Evolutionary conservation across 2,888 invertebrate genomes (phyloP), one percentile per base, ranked within the genome.

Genomic region (Nyleta sp.): DNA sequence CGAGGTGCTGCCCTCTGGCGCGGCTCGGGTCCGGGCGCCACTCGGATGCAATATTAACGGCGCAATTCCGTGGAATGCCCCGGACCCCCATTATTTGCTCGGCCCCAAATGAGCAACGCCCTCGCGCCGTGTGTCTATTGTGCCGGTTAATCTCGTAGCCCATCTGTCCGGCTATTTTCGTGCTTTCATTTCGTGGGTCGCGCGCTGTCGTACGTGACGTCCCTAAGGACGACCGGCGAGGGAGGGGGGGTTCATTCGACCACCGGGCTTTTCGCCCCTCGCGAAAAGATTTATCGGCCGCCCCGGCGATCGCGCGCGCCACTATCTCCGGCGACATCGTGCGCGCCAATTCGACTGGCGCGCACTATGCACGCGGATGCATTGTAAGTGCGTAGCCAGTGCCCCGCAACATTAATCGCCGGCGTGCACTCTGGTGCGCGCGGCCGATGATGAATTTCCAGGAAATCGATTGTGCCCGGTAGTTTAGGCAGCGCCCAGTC

Each of bases 81-180:
- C 18, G 31, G 55, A 28, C 44, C 62, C 60, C 62, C 68, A 68
- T 68, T 74, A 68, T 68, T 68, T 52, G 72, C 64, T 55, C 59
- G 50, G 73, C 73, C 80, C 81, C 75, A 88, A 89, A 89, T 87
- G 89, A 88, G 86, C 88, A 88, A 88, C 88, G 87, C 87, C 88
- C 86, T 83, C 84, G 81, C 81, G 68, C 28, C 77, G 67, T 78
- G 67, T 78, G 80, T 82, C 81, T 82, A 82, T 83, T 82, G 83
- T 85, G 79, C 84, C 79, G 83, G 84, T 84, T 87, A 87, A 88
- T 87, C 86, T 82, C 73, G 84, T 82, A 83, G 80, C 84, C 87
- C 88, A 87, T 88, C 87, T 88, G 89, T 87, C 86, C 85, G 78
- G 84, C 81, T 76, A 80, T 83, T 80, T 81, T 70, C 73, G 82